phyloP scores from a whole-genome alignment of 2,888 invertebrate species.

The Drosophila ezoana region DNA sequence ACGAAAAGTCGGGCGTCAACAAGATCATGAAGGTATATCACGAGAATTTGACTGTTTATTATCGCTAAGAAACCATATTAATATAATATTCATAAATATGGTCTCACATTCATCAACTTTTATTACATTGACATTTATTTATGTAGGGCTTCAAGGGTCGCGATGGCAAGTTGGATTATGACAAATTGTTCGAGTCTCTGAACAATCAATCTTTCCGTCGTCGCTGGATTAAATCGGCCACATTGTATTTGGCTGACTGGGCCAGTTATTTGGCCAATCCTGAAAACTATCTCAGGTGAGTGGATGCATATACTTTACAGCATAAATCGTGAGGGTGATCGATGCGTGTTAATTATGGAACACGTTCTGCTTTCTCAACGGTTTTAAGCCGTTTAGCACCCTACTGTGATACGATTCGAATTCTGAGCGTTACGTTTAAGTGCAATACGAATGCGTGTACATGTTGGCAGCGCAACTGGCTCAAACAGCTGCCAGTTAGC shows the following conservation, averaged over 20 bases:
- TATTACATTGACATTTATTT: background rate
- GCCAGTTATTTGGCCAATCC: constrained; percentile 91
- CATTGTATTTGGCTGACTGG: constrained; percentile 90
- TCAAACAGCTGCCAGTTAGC: constrained; percentile 38
- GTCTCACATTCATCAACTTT: background rate
- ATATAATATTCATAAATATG: background rate
- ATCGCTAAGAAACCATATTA: background rate
- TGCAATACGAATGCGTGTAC: constrained; percentile 27
- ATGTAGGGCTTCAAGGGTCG: constrained; percentile 87
- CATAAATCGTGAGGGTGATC: constrained; percentile 15
- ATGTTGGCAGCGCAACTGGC: constrained; percentile 1
- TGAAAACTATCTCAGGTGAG: constrained; percentile 90
- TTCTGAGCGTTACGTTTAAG: constrained; percentile 27
- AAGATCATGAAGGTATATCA: constrained; percentile 87
- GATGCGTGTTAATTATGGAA: constrained; percentile 56
- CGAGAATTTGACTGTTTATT: background rate
- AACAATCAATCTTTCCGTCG: constrained; percentile 92
- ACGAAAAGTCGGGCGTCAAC: constrained; percentile 90
- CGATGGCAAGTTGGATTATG: constrained; percentile 90
- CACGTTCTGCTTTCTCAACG: constrained; percentile 68
- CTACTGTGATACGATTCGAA: constrained; percentile 60
- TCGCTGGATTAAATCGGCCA: constrained; percentile 92
- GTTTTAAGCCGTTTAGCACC: constrained; percentile 64
- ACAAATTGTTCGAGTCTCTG: constrained; percentile 90
- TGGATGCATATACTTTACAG: constrained; percentile 29